These are phyloP conservation scores for Calcarius ornatus DNA, from an alignment of 2,113 vertebrate species.

Conservation along the genomic window DNA sequence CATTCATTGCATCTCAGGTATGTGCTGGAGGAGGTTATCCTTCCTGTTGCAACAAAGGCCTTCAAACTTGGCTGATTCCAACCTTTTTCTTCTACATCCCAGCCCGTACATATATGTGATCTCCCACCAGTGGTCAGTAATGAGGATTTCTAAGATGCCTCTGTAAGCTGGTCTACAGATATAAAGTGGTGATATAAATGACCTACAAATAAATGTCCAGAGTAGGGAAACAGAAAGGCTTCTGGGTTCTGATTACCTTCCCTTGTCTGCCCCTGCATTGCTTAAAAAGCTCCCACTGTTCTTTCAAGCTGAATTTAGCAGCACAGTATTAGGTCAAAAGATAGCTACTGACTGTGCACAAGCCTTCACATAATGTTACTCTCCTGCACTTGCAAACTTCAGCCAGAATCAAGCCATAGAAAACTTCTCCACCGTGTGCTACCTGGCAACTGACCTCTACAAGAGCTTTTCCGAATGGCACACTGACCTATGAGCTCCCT, in stretches of 20 bases:
- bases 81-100: background rate
- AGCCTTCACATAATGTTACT: background rate
- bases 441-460: background rate
- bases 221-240: background rate
- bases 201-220: background rate
- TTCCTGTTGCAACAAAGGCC: background rate
- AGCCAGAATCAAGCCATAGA: background rate
- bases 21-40: background rate
- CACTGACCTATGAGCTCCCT: background rate
- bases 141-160: background rate
- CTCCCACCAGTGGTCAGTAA: background rate
- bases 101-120: background rate
- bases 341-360: background rate
- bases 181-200: background rate
- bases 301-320: background rate
- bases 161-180: background rate
- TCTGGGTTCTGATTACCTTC: background rate
- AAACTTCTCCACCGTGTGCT: background rate
- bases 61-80: background rate
- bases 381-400: background rate
- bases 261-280: background rate
- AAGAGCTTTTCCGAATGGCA: rapidly evolving
- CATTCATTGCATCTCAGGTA: background rate
- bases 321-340: background rate
- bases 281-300: background rate